Evolutionary conservation across 2,888 invertebrate species (phyloP), one percentile per base, ranked within the genome.

Genomic region (Anthophora plumipes): DNA sequence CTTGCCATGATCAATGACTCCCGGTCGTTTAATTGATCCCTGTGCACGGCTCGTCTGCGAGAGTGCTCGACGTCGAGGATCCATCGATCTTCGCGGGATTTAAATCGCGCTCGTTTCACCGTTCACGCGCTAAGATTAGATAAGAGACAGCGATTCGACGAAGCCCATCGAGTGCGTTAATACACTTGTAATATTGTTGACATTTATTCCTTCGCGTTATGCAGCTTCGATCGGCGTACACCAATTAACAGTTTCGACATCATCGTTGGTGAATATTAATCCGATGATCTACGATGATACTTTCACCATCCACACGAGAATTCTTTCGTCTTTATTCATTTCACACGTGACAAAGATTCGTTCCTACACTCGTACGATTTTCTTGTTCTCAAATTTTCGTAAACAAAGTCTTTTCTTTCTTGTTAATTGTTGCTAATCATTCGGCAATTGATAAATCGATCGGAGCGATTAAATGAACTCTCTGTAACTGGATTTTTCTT

Each of bases 31-130:
- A 73, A 84, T 88, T 68, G 84, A 82, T 82, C 61, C 60, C 17
- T 57, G 52, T 54, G 20, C 54, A 39, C 57, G 17, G 8, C 60
- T 46, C 57, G 50, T 64, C 68, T 37, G 57, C 57, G 55, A 60
- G 69, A 31, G 37, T 37, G 41, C 25, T 50, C 61, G 57, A 43
- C 54, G 22, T 43, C 41, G 55, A 22, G 31, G 63, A 84, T 78
- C 80, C 72, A 87, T 87, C 88, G 87, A 87, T 87, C 88, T 87
- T 86, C 61, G 59, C 84, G 88, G n/a, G 88, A 86, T 88, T 87
- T 85, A 84, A 87, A 87, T 87, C 86, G 84, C 71, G 59, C 50
- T 46, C 41, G 37, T 39, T 59, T 20, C 59, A 55, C 14, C 25
- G 67, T 69, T 66, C 72, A 52, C 52, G 39, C 68, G 37, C 50